phyloP scores from a whole-genome alignment of 2,888 invertebrate species.

The Chloromyia formosa region DNA sequence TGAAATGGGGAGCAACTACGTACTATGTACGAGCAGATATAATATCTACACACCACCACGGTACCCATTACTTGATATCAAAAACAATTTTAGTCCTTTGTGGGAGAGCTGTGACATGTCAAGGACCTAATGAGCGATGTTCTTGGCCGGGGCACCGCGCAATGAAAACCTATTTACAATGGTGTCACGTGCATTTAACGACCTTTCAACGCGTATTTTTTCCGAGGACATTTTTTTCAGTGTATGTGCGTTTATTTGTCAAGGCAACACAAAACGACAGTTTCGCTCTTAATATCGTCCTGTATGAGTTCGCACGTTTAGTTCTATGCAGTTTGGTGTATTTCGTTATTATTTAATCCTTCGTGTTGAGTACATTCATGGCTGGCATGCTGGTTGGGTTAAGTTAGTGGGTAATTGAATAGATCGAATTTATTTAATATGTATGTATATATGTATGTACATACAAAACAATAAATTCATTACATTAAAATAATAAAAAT shows the following conservation, averaged over 20 bases:
- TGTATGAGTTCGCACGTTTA: conserved; percentile 36
- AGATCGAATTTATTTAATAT: no score
- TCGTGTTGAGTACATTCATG: not conserved
- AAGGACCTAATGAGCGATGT: conserved; percentile 47
- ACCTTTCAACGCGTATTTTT: conserved; percentile 35
- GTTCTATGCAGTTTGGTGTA: conserved; percentile 5
- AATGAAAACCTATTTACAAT: conserved; percentile 48
- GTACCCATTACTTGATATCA: conserved; percentile 40
- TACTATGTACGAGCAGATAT: not conserved
- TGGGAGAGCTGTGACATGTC: conserved; percentile 45
- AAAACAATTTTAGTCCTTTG: conserved; percentile 44
- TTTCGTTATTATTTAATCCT: no score
- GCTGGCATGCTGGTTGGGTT: no score
- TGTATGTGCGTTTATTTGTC: no score
- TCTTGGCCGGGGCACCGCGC: conserved; percentile 38
- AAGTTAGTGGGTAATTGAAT: no score
- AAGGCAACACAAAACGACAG: not conserved
- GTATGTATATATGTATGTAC: no score
- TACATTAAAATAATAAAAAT: no score
- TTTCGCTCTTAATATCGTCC: conserved; percentile 25
- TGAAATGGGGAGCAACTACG: not conserved
- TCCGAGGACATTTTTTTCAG: not conserved
- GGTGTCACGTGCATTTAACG: conserved; percentile 47
- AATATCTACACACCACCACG: not conserved
- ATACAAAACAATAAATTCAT: no score